A percentile compares a stretch with the other conserved stretches of the same genome.
Conservation (phyloP, 2,797 vertebrate species). For the Sciurus carolinensis region DNA sequence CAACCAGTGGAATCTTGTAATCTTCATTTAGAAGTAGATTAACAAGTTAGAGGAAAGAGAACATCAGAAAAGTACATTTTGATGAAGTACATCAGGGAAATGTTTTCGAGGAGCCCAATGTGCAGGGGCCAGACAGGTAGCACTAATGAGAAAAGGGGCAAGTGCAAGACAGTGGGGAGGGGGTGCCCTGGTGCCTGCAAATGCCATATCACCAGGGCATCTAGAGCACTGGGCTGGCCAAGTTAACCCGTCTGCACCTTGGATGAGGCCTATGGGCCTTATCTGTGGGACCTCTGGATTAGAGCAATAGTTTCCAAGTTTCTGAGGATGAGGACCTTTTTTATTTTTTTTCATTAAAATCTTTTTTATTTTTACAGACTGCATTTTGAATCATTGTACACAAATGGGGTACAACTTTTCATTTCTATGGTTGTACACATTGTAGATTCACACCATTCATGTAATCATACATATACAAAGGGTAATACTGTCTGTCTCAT, state of each 20-base stretch:
- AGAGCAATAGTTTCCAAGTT: neutral
- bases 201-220: neutral
- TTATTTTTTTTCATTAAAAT: too few species aligned
- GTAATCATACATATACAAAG: too few species aligned
- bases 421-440: too few species aligned
- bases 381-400: too few species aligned
- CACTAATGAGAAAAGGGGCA: neutral
- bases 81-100: neutral
- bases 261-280: neutral
- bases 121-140: neutral
- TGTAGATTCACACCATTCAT: too few species aligned
- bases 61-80: slow-evolving; percentile 21
- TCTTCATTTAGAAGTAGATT: slow-evolving; percentile 36
- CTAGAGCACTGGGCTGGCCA: neutral
- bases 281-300: neutral
- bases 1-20: neutral
- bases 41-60: neutral
- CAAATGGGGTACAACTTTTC: too few species aligned
- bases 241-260: neutral
- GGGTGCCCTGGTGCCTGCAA: too few species aligned
- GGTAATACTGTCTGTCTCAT: too few species aligned
- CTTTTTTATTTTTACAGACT: too few species aligned
- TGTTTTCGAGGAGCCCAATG: slow-evolving; percentile 1
- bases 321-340: neutral
- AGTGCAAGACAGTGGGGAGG: neutral